Percentiles rank a stretch among this genome's conserved stretches.
These are phyloP conservation scores for Otus sunia DNA, from an alignment of 2,113 vertebrate genomes.

Conservation along the genomic window DNA sequence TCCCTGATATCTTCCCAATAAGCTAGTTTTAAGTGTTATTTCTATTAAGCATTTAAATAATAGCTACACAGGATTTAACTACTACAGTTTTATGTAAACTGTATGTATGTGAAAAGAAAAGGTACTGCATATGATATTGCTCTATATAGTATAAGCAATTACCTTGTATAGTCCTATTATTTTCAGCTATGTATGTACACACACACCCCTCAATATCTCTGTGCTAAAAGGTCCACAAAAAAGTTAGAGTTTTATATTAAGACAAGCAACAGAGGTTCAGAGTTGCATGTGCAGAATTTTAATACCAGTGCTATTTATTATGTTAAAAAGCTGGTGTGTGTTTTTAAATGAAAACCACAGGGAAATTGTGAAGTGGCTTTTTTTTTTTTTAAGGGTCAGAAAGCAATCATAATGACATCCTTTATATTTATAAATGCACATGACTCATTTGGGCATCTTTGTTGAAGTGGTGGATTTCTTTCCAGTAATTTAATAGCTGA, in stretches of 20 bases:
- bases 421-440: background rate
- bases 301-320: background rate
- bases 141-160: background rate
- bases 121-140: too few species aligned
- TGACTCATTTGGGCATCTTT: background rate
- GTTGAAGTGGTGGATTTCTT: background rate
- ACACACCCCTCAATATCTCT: background rate
- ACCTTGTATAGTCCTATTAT: background rate
- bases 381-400: background rate
- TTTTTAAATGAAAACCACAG: background rate
- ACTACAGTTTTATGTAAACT: background rate
- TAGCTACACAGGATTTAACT: background rate
- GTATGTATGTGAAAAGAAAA: background rate
- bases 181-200: background rate
- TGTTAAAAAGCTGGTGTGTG: background rate
- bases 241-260: background rate
- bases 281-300: background rate
- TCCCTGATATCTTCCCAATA: background rate
- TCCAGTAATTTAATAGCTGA: constrained; percentile 22
- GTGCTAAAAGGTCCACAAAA: background rate
- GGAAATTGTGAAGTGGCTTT: background rate
- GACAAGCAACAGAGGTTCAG: background rate
- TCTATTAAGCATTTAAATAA: background rate
- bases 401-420: background rate
- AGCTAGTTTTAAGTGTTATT: background rate